Base-by-base conservation (phyloP, 2,888 invertebrate genomes). In the Psylliodes chrysocephalus region DNA sequence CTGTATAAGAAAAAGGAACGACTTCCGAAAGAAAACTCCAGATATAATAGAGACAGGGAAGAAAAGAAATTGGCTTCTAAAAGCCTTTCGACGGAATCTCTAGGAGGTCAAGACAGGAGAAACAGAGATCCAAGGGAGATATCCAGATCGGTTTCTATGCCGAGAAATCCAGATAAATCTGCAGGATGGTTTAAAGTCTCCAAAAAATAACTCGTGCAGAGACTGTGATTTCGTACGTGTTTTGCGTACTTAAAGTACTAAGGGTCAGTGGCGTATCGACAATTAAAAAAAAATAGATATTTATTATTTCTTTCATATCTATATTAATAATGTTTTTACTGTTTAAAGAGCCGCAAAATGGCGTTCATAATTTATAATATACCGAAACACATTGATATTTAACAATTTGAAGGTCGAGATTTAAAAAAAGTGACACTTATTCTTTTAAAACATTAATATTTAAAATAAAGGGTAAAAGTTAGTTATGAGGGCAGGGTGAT, bases 171-270 rank as follows among this genome's bases (percentile, higher is more conserved):
- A 51, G 88, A 87, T 75, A 90, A 90, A 79, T 88, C 89, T 66
- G 90, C 91, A 33, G 90, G 90, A 57, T 91, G 91, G 91, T 90
- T 91, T 75, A 90, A 88, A 78, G 79, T 89, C 74, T 82, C 85
- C 0, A 84, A 82, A 75, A 86, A 75, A 70, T 25, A 78, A 77
- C 69, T 74, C 76, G n/a, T n/a, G 17, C 79, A 79, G 66, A 75
- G 77, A 72, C 77, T 80, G 78, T 80, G 77, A 80, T 76, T 54
- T 54, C 33, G 15, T 49, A 14, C 14, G 17, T 53, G 62, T 53
- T 53, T 53, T 53, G 22, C 30, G 46, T 62, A 22, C 46, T 63
- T 55, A 44, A 53, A 54, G 42, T 56, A 33, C 12, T 55, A 49
- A 30, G 30, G 14, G 53, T 57, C 56, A 66, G 63, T 70, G 64